phyloP scores from a whole-genome alignment of 2,113 vertebrate species.

The Jaculus jaculus region DNA sequence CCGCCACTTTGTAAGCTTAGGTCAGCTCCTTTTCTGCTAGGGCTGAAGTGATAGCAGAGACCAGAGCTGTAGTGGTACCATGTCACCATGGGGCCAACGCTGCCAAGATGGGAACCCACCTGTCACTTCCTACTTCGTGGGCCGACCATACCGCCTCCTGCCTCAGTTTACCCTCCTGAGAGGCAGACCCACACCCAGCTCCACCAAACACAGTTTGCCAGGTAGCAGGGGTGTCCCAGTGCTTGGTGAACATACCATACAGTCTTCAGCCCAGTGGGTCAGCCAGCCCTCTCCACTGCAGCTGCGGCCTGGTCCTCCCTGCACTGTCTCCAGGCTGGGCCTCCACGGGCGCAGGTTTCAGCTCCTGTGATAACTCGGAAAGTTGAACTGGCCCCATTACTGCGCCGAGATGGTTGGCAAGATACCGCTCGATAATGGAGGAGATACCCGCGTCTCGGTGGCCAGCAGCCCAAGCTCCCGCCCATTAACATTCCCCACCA shows the following conservation, averaged over 20 bases:
- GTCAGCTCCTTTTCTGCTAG: background rate
- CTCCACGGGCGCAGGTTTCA: conserved; percentile 94
- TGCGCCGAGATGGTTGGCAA: conserved; percentile 93
- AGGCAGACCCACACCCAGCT: accelerated
- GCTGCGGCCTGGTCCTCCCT: background rate
- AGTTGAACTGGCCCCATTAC: conserved; percentile 99
- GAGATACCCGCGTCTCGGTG: conserved; percentile 94
- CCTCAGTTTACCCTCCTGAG: background rate
- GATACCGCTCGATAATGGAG: conserved; percentile 99
- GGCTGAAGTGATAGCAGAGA: background rate
- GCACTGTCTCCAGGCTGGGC: conserved; percentile 88
- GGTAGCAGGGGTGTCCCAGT: background rate
- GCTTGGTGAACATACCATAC: accelerated
- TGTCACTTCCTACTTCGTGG: background rate
- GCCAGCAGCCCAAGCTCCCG: conserved; percentile 93
- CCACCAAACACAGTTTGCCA: background rate
- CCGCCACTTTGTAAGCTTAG: background rate
- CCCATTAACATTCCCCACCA: conserved; percentile 99
- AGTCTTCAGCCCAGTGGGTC: background rate
- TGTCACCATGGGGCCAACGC: background rate
- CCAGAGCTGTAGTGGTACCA: background rate
- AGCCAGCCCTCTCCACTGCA: background rate
- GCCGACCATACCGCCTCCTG: background rate
- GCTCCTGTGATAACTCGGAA: conserved; percentile 99
- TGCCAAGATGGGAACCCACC: background rate